Conservation (phyloP, 2,888 invertebrate genomes). For the Diarsia dahlii region DNA sequence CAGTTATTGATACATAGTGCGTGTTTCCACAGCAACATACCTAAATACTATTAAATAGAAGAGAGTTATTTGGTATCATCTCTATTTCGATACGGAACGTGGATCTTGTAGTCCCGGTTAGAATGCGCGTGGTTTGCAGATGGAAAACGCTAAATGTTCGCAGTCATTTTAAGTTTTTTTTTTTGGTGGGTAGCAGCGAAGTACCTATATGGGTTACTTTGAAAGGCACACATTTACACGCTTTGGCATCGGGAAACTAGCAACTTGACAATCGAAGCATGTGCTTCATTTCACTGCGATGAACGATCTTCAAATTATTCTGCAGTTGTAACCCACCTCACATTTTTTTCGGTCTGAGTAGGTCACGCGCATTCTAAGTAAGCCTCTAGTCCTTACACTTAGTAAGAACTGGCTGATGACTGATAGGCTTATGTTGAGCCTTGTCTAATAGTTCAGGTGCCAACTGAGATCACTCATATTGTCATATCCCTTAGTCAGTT, state of each 20-base stretch:
- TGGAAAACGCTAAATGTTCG: background rate
- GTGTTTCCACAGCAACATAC: conserved; percentile 44
- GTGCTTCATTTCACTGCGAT: background rate
- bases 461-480: conserved; percentile 47
- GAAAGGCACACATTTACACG: background rate
- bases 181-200: too few relatives aligned
- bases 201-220: background rate
- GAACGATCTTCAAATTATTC: background rate
- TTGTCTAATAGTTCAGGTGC: conserved; percentile 35
- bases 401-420: conserved; percentile 6
- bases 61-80: conserved; percentile 58
- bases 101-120: conserved; percentile 38
- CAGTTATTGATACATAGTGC: conserved; percentile 47
- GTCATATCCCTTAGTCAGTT: conserved; percentile 40
- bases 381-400: conserved; percentile 10
- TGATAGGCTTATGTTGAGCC: conserved; percentile 20
- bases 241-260: background rate
- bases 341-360: background rate
- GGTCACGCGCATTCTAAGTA: conserved; percentile 55
- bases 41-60: conserved; percentile 53
- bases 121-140: conserved; percentile 39
- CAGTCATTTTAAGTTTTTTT: background rate
- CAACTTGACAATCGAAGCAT: background rate
- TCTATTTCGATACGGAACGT: conserved; percentile 47
- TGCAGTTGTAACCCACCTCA: background rate